Evolutionary conservation across 2,797 vertebrate species (phyloP).

Genomic region (Capromys pilorides): DNA sequence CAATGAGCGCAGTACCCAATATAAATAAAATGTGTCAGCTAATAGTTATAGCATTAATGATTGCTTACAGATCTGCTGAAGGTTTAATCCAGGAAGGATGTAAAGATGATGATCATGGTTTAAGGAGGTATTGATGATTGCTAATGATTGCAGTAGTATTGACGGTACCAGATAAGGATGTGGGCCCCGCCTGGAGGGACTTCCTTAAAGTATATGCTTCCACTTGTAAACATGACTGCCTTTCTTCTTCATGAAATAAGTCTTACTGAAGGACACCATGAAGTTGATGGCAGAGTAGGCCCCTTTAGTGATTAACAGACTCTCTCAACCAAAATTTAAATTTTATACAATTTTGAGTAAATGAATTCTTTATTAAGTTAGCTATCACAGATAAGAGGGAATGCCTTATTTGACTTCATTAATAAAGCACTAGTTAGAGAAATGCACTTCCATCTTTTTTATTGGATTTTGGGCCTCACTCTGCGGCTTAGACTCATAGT

Average conservation of each 20-base stretch:
- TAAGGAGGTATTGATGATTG: background rate
- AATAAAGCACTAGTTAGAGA: slow-evolving; percentile 31
- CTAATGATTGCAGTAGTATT: background rate
- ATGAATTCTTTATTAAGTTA: slow-evolving; percentile 26
- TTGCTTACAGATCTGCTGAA: background rate
- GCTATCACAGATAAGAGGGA: background rate
- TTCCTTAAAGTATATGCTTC: background rate
- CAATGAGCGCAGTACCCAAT: background rate
- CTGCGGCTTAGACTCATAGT: too few relatives aligned
- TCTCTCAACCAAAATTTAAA: background rate
- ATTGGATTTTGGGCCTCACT: too few relatives aligned
- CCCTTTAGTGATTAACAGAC: background rate
- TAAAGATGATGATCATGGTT: background rate
- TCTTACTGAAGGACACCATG: background rate
- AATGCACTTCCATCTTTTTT: background rate
- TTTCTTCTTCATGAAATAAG: background rate
- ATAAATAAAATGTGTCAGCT: background rate
- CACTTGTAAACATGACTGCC: background rate
- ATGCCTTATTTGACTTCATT: slow-evolving; percentile 25
- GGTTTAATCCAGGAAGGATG: background rate
- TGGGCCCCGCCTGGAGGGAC: background rate
- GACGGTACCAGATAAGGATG: background rate
- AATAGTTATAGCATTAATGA: slow-evolving; percentile 23
- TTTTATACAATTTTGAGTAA: slow-evolving; percentile 20
- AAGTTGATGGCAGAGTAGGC: background rate